phyloP scores from a whole-genome alignment of 1,140 invertebrate genomes.

The Neotoxoptera formosana region DNA sequence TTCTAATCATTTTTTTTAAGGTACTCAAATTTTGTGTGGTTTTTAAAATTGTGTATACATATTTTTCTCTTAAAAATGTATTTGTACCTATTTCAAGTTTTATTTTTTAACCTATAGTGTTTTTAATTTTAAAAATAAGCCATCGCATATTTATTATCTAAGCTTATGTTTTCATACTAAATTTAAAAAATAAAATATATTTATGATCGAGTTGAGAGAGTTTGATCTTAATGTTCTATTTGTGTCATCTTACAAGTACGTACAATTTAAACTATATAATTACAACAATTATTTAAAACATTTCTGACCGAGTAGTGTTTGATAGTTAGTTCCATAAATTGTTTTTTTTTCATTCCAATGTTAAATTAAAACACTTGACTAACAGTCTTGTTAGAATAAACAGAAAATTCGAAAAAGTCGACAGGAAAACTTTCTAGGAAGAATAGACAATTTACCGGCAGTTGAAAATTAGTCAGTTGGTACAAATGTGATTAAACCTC shows the following conservation, averaged over 20 bases:
- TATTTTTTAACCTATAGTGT: background rate
- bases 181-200: too few relatives aligned
- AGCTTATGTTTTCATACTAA: too few relatives aligned
- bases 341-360: background rate
- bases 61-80: too few relatives aligned
- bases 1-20: too few relatives aligned
- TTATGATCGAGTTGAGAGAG: background rate
- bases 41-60: too few relatives aligned
- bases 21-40: too few relatives aligned
- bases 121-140: background rate
- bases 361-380: background rate
- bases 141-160: background rate
- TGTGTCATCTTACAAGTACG: background rate
- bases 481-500: constrained; percentile 4
- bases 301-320: background rate
- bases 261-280: background rate
- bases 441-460: background rate
- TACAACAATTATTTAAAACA: background rate
- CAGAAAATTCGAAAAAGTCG: constrained; percentile 10
- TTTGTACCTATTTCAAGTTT: too few relatives aligned
- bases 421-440: background rate
- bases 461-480: background rate
- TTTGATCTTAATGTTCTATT: background rate
- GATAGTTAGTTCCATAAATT: background rate
- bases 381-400: background rate